Base-by-base conservation (phyloP, 2,797 vertebrate species). In the Myoxocephalus aenaeus region DNA sequence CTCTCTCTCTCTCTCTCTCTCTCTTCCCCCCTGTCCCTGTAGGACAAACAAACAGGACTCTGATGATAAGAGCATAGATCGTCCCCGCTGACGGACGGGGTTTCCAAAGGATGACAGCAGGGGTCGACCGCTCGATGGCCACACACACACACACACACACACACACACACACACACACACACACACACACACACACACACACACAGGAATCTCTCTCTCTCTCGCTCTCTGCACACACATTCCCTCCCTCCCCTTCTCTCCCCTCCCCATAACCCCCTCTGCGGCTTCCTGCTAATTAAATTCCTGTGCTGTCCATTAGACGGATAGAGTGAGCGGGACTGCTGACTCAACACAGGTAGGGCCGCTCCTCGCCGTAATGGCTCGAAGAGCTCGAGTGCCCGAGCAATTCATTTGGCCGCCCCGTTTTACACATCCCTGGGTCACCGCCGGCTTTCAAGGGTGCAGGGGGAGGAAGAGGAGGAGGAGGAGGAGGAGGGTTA, bases 341-440 rank as follows among this genome's bases (percentile, higher is more conserved):
- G 95, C 97, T 98, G 97, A 99, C 97, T 96, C 97, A 96, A 95
- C 97, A 97, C 96, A 99, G 97, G 97, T 98, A 97, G 95, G 94
- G 96, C 96, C 95, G 96, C 94, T 91, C 79, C 92, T 93, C 94
- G 93, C 94, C 86, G 94, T 96, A 96, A 96, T 94, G 95, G 96
- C 87, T 85, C 90, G 90, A 89, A 94, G 80, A 92, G 86, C 91
- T 91, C 86, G 74, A 91, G 90, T 89, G 90, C 94, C 92, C 81
- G 46, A 66, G 95, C 96, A 90, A 87, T 95, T 97, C 89, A 83
- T 94, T 90, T 94, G 93, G 89, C 88, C 86, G 68, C 75, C 87
- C 81, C 75, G 82, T 90, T 93, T 93, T 93, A 92, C 89, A 93
- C 92, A 90, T 91, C 88, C 84, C 82, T 89, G 92, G 94, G 93